Conservation (phyloP, 2,888 invertebrate genomes). For the Andrena camellia region DNA sequence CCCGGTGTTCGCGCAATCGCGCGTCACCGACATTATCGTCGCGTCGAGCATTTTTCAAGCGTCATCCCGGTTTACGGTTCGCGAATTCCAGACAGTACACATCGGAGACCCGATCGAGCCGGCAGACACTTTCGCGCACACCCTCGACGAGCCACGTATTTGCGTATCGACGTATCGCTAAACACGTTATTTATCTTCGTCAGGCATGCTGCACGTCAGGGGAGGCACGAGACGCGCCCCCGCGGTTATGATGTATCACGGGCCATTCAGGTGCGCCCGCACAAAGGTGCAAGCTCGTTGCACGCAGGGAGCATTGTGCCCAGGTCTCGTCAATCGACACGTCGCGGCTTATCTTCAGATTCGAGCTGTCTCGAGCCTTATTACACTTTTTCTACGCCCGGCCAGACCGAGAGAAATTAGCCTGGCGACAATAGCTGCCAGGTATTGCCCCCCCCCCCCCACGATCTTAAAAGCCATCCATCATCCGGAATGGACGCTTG, state of each 20-base stretch:
- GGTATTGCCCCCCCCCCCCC: conserved; percentile 66
- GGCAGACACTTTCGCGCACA: conserved; percentile 20
- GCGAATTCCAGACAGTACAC: conserved; percentile 33
- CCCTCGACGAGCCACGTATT: conserved; percentile 38
- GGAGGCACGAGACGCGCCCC: conserved; percentile 55
- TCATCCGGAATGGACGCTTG: conserved; percentile 67
- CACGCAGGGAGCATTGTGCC: conserved; percentile 50
- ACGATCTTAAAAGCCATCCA: conserved; percentile 74
- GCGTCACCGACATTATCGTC: conserved; percentile 21
- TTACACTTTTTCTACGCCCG: conserved; percentile 53
- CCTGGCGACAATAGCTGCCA: conserved; percentile 69
- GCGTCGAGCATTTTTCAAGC: conserved; percentile 35
- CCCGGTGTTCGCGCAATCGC: neutral
- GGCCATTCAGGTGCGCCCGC: conserved; percentile 66
- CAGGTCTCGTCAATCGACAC: conserved; percentile 63
- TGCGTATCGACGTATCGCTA: conserved; percentile 70
- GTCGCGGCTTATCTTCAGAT: conserved; percentile 62
- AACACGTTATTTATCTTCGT: conserved; percentile 79
- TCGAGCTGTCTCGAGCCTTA: conserved; percentile 57
- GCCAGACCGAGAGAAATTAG: conserved; percentile 67
- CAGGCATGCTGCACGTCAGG: conserved; percentile 67
- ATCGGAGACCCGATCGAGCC: neutral
- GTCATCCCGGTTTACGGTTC: conserved; percentile 10
- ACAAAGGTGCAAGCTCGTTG: conserved; percentile 39
- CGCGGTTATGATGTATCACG: conserved; percentile 76